Evolutionary conservation across 1,140 invertebrate genomes (phyloP).

Genomic region (Lasioglossum baleicum): DNA sequence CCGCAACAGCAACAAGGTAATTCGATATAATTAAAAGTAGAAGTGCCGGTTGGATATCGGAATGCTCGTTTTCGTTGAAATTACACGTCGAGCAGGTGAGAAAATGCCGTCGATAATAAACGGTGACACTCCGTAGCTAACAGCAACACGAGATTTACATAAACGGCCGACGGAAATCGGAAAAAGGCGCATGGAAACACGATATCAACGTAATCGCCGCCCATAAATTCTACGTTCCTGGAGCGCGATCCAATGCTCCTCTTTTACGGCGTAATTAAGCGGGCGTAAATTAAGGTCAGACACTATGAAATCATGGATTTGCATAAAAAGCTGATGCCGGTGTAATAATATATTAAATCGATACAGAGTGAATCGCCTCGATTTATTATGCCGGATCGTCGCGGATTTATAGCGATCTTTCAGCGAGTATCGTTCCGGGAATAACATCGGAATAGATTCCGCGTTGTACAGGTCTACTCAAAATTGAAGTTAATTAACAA

Average conservation of each 20-base stretch:
- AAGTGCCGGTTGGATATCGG: no score
- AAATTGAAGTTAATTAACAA: no score
- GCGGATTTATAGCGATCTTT: not conserved
- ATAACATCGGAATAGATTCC: no score
- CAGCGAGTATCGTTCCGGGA: not conserved
- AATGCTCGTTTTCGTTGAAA: no score
- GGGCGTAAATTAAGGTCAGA: slow-evolving; percentile 11
- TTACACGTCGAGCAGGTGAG: no score
- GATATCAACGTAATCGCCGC: not conserved
- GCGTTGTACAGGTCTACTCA: no score
- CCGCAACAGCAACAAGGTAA: no score
- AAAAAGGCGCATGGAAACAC: not conserved
- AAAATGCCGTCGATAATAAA: not conserved
- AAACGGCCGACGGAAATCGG: not conserved
- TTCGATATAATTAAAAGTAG: no score
- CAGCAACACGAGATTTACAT: not conserved
- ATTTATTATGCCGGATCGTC: not conserved
- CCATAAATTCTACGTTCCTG: not conserved
- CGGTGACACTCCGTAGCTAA: not conserved
- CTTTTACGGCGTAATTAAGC: slow-evolving; percentile 14
- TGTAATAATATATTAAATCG: not conserved
- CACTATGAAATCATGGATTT: not conserved
- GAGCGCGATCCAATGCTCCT: not conserved
- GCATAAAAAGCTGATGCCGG: not conserved
- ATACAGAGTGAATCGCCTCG: not conserved